These are phyloP conservation scores for Tachina lurida DNA, from an alignment of 2,888 invertebrate species.

Conservation along the genomic window DNA sequence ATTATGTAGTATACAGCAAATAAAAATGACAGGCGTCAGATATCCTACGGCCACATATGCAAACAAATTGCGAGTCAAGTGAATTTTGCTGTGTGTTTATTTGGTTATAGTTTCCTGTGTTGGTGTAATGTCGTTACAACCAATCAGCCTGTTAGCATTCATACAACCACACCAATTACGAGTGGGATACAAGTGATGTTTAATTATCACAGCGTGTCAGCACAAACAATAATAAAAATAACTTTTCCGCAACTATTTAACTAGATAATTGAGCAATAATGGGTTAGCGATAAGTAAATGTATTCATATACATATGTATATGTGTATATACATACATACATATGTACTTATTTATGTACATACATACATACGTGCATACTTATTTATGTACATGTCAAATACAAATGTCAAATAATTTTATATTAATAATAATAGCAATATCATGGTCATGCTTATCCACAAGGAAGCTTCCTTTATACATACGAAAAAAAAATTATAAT, in stretches of 20 bases:
- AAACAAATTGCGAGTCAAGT: constrained; percentile 13
- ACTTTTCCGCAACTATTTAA: constrained; percentile 17
- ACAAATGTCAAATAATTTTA: constrained; percentile 43
- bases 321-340: not conserved
- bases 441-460: too few relatives aligned
- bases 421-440: not conserved
- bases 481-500: too few relatives aligned
- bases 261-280: constrained; percentile 41
- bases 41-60: not conserved
- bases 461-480: too few relatives aligned
- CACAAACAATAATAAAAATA: constrained; percentile 5
- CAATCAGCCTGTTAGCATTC: not conserved
- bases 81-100: constrained; percentile 10
- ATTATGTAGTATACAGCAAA: not conserved
- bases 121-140: constrained; percentile 19
- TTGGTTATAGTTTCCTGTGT: not conserved
- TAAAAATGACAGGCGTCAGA: constrained; percentile 33
- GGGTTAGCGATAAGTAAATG: constrained; percentile 24
- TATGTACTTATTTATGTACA: not conserved
- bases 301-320: not conserved
- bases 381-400: not conserved
- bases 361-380: not conserved
- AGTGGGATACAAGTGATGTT: constrained; percentile 23
- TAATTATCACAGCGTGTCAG: constrained; percentile 64
- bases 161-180: not conserved